Evolutionary conservation across 2,113 vertebrate genomes (phyloP).

Genomic region (Camarhynchus parvulus): DNA sequence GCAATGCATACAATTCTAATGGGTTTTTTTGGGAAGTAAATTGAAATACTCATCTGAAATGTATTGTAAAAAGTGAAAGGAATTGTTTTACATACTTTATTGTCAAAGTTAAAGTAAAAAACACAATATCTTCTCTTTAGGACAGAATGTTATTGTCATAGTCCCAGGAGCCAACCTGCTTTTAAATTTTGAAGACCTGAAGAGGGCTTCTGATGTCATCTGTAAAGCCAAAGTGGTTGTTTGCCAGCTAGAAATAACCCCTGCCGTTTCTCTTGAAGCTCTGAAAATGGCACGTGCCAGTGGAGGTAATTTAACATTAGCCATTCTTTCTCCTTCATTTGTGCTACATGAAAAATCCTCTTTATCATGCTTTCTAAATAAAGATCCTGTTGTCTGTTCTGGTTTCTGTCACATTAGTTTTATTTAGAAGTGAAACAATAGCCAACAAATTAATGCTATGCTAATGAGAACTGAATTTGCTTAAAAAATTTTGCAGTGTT

Average conservation of each 20-base stretch:
- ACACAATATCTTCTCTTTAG: constrained; percentile 66
- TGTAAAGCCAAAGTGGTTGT: constrained; percentile 85
- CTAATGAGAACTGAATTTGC: not conserved
- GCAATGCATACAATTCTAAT: not conserved
- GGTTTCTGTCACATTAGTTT: not conserved
- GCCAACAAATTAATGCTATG: not conserved
- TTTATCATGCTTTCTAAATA: not conserved
- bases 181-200: constrained; percentile 85
- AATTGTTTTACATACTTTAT: not conserved
- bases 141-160: constrained; percentile 94
- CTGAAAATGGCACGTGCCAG: constrained; percentile 83
- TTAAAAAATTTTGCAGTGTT: not conserved
- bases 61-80: not conserved
- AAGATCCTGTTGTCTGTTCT: not conserved
- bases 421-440: constrained; percentile 31
- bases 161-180: constrained; percentile 94
- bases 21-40: not conserved
- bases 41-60: not conserved
- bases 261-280: constrained; percentile 84
- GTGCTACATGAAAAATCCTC: not conserved
- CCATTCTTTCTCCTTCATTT: constrained; percentile 4
- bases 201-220: constrained; percentile 77
- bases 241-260: constrained; percentile 92
- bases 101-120: constrained; percentile 14
- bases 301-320: constrained; percentile 80